Base-by-base conservation (phyloP, 2,113 vertebrate genomes). In the Zosterops pallidus region DNA sequence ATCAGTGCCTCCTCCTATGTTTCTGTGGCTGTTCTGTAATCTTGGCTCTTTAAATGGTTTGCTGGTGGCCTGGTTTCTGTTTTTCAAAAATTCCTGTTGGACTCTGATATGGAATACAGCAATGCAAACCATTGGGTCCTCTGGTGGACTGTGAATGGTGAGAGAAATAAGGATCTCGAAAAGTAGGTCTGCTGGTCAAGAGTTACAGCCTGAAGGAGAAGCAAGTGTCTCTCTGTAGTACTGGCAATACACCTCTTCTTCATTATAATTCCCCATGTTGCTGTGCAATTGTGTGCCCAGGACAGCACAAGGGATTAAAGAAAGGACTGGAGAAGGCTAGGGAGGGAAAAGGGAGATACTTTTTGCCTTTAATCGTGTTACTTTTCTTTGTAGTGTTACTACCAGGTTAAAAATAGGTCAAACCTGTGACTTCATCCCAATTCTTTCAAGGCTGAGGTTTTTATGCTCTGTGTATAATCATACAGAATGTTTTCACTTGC, bases 241-340 rank as follows among this genome's bases (percentile, higher is more conserved):
- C 33, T 35, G 59, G 15, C 57, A 89, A 3, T 84, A 50, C 15
- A 57, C 26, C 41, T 49, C 12, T 92, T 93, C 24, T 56, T 28
- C 3, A 2, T 35, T 35, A 12, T 29, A 59, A 11, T 67, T 67
- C 25, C 15, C 9, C 0, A 0, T 56, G 33, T 49, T 68, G n/a
- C n/a, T 60, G n/a, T 2, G 5, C 41, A 68, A 0, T 6, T 60
- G 9, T 35, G 12, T 92, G 49, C 22, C 11, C 16, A 39, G 44
- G 25, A 62, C 41, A 44, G 3, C 2, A 5, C 39, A 44, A 35
- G 9, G 5, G 9, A 46, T 83, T 83, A 78, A 70, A 5, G 35
- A 41, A 64, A 25, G 62, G 39, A 14, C 25, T 41, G 47, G 29
- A 39, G 49, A 79, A 23, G 26, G 21, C 9, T 44, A 64, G 23